A percentile compares a stretch with the other conserved stretches of the same genome.
Conservation (phyloP, 2,888 invertebrate genomes). For the Tigriopus californicus region DNA sequence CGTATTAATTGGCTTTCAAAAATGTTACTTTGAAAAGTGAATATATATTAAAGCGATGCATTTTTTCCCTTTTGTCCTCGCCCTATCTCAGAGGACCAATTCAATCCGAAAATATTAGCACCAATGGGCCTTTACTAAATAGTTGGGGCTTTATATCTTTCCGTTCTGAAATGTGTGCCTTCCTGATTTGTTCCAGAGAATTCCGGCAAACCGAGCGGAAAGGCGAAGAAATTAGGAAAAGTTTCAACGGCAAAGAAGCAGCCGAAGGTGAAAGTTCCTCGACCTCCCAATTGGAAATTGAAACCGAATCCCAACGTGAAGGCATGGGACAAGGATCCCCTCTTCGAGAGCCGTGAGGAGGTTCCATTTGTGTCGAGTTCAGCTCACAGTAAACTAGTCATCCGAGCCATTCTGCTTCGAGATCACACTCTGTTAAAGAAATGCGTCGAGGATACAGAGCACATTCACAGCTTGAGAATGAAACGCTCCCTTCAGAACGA, state of each 20-base stretch:
- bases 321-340: conserved; percentile 27
- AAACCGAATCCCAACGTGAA: conserved; percentile 27
- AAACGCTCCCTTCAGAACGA: conserved; percentile 15
- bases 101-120: too few relatives aligned
- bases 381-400: conserved; percentile 29
- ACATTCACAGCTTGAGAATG: conserved; percentile 24
- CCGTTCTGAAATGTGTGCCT: too few relatives aligned
- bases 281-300: conserved; percentile 20
- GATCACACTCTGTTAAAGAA: conserved; percentile 27
- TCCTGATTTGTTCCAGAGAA: too few relatives aligned
- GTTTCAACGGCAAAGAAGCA: neutral
- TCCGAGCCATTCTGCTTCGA: conserved; percentile 28
- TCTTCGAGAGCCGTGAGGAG: conserved; percentile 26
- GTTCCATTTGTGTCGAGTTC: conserved; percentile 29
- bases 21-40: too few relatives aligned
- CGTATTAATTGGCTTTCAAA: too few relatives aligned
- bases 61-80: too few relatives aligned
- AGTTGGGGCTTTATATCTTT: too few relatives aligned
- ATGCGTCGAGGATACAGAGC: conserved; percentile 25
- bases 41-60: too few relatives aligned
- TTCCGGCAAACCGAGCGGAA: neutral
- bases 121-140: too few relatives aligned
- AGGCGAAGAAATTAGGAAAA: neutral
- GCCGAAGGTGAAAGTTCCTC: neutral
- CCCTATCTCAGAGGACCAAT: too few relatives aligned